Percentiles rank a stretch among this genome's conserved stretches.
Conservation (phyloP, 64 coral and sea anemone genomes). For the Dendronephthya gigantea region DNA sequence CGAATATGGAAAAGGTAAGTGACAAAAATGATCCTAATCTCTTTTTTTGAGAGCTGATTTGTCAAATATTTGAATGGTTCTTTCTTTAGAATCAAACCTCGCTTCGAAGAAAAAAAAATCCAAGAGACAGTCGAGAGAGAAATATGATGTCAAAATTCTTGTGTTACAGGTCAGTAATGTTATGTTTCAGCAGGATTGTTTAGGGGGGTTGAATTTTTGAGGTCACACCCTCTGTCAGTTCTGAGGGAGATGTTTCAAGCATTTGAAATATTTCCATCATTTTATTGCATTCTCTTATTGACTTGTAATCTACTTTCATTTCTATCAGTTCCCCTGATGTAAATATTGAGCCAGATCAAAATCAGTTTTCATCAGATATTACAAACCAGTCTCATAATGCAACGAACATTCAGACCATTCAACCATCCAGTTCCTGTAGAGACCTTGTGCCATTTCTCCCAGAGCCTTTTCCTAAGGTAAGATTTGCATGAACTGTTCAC, state of each 20-base stretch:
- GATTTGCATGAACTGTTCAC: not conserved
- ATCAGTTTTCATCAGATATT: not conserved
- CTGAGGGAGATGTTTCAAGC: too few species aligned
- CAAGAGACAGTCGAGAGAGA: slow-evolving; percentile 51
- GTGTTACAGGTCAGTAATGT: slow-evolving; percentile 62
- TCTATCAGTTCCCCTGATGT: not conserved
- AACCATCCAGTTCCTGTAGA: not conserved
- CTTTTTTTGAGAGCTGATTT: too few species aligned
- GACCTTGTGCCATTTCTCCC: not conserved
- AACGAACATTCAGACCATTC: not conserved
- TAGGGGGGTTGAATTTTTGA: too few species aligned
- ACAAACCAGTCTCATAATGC: not conserved
- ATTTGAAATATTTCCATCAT: too few species aligned
- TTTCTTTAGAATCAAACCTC: not conserved
- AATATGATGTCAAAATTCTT: slow-evolving; percentile 94
- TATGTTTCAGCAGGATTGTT: not conserved
- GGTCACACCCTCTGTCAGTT: too few species aligned
- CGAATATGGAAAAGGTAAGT: not conserved
- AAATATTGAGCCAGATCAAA: not conserved
- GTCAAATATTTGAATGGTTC: not conserved
- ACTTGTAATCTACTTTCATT: not conserved
- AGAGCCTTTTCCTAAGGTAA: not conserved
- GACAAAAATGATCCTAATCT: too few species aligned
- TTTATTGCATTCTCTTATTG: too few species aligned
- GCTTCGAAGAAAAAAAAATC: slow-evolving; percentile 70